A percentile compares a stretch with the other conserved stretches of the same genome.
phyloP scores from a whole-genome alignment of 37 sponge, comb jelly and placozoan genomes.

The Chondrilla cf. caribensis region DNA sequence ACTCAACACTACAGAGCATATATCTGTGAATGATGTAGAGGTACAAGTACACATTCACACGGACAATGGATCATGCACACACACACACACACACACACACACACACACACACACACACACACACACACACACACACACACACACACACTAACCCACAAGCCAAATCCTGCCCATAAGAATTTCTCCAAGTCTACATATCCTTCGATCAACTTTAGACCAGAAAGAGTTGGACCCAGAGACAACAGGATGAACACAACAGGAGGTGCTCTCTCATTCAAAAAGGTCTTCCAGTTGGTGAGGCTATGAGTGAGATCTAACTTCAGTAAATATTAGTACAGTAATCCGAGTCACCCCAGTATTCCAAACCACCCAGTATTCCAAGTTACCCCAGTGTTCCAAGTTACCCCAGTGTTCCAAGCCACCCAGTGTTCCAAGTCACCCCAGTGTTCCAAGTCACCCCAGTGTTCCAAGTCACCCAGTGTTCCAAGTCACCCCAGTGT shows the following conservation, averaged over 20 bases:
- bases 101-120: conserved; percentile 52
- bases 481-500: no score
- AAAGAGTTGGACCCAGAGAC: conserved; percentile 60
- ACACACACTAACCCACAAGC: conserved; percentile 47
- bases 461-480: no score
- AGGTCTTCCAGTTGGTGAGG: conserved; percentile 55
- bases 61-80: conserved; percentile 45
- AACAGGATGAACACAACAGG: conserved; percentile 61
- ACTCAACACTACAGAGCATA: neutral
- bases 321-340: no score
- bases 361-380: no score
- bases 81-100: conserved; percentile 50
- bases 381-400: no score
- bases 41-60: neutral
- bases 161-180: conserved; percentile 48
- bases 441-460: no score
- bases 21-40: neutral
- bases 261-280: conserved; percentile 78
- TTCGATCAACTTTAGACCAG: conserved; percentile 34
- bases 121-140: conserved; percentile 50
- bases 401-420: no score
- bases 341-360: no score
- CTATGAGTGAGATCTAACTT: conserved; percentile 35
- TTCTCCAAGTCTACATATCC: conserved; percentile 54
- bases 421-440: no score